phyloP scores from a whole-genome alignment of 2,797 vertebrate species.

The Triplophysa yarkandensis region DNA sequence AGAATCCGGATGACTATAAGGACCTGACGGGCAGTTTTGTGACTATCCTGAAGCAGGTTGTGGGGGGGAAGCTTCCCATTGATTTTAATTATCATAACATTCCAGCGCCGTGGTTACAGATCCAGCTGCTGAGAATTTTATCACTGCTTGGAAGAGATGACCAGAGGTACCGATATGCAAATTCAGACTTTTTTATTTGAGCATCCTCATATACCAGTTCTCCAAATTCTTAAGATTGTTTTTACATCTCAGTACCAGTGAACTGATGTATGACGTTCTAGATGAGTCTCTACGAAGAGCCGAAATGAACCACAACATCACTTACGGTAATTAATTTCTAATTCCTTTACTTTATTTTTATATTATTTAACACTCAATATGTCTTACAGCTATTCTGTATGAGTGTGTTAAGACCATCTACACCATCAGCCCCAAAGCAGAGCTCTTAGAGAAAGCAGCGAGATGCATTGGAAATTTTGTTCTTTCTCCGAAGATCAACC shows the following conservation, averaged over 20 bases:
- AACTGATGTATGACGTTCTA: slow-evolving; percentile 94
- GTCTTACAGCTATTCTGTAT: slow-evolving; percentile 88
- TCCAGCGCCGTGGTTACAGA: slow-evolving; percentile 96
- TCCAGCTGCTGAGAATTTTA: slow-evolving; percentile 92
- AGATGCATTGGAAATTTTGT: slow-evolving; percentile 98
- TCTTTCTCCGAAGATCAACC: slow-evolving; percentile 93
- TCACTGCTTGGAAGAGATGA: slow-evolving; percentile 91
- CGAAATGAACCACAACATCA: slow-evolving; percentile 98
- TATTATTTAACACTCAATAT: not conserved
- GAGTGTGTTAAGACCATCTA: slow-evolving; percentile 97
- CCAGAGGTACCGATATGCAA: slow-evolving; percentile 71
- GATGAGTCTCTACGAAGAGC: slow-evolving; percentile 95
- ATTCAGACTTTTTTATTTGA: not conserved
- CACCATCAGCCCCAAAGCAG: slow-evolving; percentile 89
- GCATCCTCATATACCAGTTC: no score
- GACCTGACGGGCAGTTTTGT: slow-evolving; percentile 91
- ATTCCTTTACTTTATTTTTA: no score
- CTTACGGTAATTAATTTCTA: slow-evolving; percentile 94
- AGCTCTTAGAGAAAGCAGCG: slow-evolving; percentile 93
- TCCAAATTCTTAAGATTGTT: not conserved
- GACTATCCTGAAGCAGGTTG: slow-evolving; percentile 93
- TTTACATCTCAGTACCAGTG: slow-evolving; percentile 79
- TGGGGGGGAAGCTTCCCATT: slow-evolving; percentile 91
- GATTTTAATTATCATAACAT: slow-evolving; percentile 97
- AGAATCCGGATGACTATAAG: slow-evolving; percentile 86